Evolutionary conservation across 2,888 invertebrate genomes (phyloP), one percentile per base, ranked within the genome.

Genomic region (Ecliptopera silaceata): DNA sequence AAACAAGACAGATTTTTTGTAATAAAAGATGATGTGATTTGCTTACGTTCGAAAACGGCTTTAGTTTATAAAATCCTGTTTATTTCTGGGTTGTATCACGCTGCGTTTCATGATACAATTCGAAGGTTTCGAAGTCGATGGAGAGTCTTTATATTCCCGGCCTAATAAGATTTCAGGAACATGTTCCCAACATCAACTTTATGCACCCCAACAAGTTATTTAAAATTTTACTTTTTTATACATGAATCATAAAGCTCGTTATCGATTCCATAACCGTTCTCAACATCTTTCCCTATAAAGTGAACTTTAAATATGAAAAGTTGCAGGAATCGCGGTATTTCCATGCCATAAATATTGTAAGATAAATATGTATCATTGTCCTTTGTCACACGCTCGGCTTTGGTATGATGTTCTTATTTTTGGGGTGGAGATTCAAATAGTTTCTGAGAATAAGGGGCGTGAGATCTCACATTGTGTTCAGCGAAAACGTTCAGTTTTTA

Each of bases 341-440:
- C 77, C 75, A 74, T 70, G 67, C 77, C 75, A 87, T 90, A 90
- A 90, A 90, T 90, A 88, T 82, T 82, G 80, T 84, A 80, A 86
- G 84, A 89, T 88, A 87, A 89, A 90, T 88, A 88, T 88, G 85
- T 88, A 88, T 87, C 84, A 83, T 84, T 85, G 86, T 77, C 79
- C 83, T 77, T 72, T 84, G 86, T 82, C 86, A 80, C 72, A 76
- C 69, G 66, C 67, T 70, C 64, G 67, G 70, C 70, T 72, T 76
- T 73, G 77, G 76, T 79, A 76, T 76, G 76, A 75, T 75, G 64
- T 72, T 67, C 70, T 64, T 22, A 59, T 62, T 68, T 63, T 65
- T 59, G 70, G 79, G 79, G 79, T 68, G 75, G 64, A 72, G 76
- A 81, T 83, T 82, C 82, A 80, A 83, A 84, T 82, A 80, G 82